These are phyloP conservation scores for Ochlodes sylvanus DNA, from an alignment of 2,888 invertebrate genomes.

Conservation along the genomic window DNA sequence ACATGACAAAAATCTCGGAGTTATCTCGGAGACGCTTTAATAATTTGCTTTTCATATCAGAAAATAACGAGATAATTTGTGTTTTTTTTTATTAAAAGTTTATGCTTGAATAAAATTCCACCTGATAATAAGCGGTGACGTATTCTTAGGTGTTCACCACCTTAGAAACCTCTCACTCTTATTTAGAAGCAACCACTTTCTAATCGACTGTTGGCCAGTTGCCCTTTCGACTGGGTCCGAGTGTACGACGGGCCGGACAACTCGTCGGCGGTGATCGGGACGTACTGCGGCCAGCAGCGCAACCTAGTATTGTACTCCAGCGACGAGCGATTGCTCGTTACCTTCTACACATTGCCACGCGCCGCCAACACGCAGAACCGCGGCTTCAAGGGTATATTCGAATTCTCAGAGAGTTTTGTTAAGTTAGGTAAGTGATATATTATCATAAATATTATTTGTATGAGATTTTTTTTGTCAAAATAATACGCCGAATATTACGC, in stretches of 20 bases:
- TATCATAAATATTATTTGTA: background rate
- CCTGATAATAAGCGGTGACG: no score
- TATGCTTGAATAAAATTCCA: no score
- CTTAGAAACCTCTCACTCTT: no score
- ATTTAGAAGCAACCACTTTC: no score
- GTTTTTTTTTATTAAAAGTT: no score
- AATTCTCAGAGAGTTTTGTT: constrained; percentile 99
- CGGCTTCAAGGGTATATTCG: constrained; percentile 99
- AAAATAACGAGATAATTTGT: no score
- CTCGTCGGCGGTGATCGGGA: constrained; percentile 95
- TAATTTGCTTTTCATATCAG: no score
- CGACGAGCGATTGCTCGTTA: constrained; percentile 94
- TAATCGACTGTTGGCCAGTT: constrained; percentile 87
- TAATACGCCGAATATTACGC: no score
- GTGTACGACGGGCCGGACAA: constrained; percentile 97
- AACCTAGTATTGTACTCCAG: constrained; percentile 98
- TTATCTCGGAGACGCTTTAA: no score
- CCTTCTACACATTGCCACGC: constrained; percentile 95
- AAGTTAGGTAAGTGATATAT: constrained; percentile 91
- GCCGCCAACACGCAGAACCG: constrained; percentile 98
- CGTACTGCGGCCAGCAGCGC: constrained; percentile 98
- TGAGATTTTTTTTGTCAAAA: background rate
- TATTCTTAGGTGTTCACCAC: no score
- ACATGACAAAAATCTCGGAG: no score
- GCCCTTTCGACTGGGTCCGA: constrained; percentile 99